phyloP scores from a whole-genome alignment of 2,888 invertebrate genomes.

The Hypomecis atomaria region DNA sequence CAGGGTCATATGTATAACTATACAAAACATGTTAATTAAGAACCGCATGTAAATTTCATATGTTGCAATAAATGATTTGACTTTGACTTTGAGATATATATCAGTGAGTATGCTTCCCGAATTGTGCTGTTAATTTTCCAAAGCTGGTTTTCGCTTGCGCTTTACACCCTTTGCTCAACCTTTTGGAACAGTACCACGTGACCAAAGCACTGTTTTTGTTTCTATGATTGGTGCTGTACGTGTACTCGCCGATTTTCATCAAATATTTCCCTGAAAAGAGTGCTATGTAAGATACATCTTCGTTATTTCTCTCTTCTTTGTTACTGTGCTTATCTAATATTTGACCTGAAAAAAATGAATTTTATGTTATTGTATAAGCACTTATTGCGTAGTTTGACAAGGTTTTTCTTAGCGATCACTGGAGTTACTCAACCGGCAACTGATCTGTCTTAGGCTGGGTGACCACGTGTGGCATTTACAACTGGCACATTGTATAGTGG shows the following conservation, averaged over 20 bases:
- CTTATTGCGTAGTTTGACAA: too few species aligned
- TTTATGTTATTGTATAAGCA: too few species aligned
- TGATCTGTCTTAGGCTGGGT: too few species aligned
- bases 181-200: conserved; percentile 29
- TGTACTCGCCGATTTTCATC: conserved; percentile 16
- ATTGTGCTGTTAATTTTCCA: not conserved
- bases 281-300: not conserved
- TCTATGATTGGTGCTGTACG: conserved; percentile 10
- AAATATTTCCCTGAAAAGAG: not conserved
- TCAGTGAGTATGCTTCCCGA: conserved; percentile 3
- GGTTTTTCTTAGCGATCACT: too few species aligned
- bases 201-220: not conserved
- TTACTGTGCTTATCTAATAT: not conserved
- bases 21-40: too few species aligned
- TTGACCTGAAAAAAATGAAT: not conserved
- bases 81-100: too few species aligned
- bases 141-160: not conserved
- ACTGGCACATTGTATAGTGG: too few species aligned
- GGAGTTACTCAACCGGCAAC: too few species aligned
- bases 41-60: too few species aligned
- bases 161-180: conserved; percentile 8
- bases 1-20: too few species aligned
- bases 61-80: too few species aligned
- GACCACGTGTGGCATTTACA: too few species aligned
- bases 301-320: not conserved